Evolutionary conservation across 2,888 invertebrate species (phyloP), one percentile per base, ranked within the genome.

Genomic region (Dorcus hopei): DNA sequence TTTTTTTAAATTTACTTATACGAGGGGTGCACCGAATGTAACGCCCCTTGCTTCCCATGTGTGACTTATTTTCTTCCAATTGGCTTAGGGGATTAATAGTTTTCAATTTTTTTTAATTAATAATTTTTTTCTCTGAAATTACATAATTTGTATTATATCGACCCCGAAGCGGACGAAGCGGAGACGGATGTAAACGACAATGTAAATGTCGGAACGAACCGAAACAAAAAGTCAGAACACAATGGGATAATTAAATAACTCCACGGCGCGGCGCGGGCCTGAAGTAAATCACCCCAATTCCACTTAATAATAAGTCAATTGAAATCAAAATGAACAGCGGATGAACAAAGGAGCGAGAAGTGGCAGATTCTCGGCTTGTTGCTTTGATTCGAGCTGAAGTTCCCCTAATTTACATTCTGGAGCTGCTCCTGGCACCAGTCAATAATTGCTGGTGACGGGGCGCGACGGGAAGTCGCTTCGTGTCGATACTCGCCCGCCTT

Each of bases 361-460:
- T 65, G 67, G 65, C 65, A 66, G 65, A 66, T 71, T 68, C 70
- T 69, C 70, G 66, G 71, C 68, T 72, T 71, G 71, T 71, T 72
- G 69, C 72, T 72, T 72, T 72, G 72, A 72, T 70, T 68, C 65
- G 67, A 65, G 63, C 67, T 64, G 69, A 71, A 71, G 71, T 69
- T 69, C 67, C 69, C 72, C 71, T 72, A 71, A 73, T 73, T 73
- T 71, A 69, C 70, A 73, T 73, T 73, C 73, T 62, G 63, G 61
- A 61, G 64, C 67, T 69, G 73, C 67, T 66, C 61, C 65, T 69
- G 70, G 70, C 72, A 72, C 71, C 67, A 72, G 70, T 72, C 72
- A 69, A 73, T 73, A 73, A 72, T 73, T 71, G 72, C 57, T 66
- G 67, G 62, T 63, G 65, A 65, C 65, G 61, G 62, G 63, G 47